Evolutionary conservation across 1,140 invertebrate genomes (phyloP).

Genomic region (Drosophila teissieri): DNA sequence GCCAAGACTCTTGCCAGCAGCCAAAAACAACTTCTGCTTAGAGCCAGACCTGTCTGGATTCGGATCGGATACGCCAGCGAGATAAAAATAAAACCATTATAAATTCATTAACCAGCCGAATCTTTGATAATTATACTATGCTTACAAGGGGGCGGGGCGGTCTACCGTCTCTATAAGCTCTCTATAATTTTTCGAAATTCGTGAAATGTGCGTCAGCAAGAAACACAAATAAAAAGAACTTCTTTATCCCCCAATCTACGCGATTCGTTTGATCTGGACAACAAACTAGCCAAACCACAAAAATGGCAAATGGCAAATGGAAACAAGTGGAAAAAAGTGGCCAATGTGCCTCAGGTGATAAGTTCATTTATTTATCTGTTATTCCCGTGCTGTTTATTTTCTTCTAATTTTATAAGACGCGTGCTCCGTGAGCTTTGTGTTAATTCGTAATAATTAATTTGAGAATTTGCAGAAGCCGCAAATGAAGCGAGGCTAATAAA

Average conservation of each 20-base stretch:
- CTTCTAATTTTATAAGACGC: constrained; percentile 55
- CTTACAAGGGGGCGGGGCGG: not conserved
- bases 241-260: constrained; percentile 18
- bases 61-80: constrained; percentile 19
- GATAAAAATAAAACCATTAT: constrained; percentile 60
- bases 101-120: constrained; percentile 57
- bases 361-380: constrained; percentile 60
- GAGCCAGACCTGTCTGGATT: constrained; percentile 64
- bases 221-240: constrained; percentile 17
- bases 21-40: constrained; percentile 18
- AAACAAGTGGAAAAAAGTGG: not conserved
- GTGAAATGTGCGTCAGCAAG: constrained; percentile 64
- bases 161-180: too few species aligned
- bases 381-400: constrained; percentile 46
- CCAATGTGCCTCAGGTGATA: constrained; percentile 55
- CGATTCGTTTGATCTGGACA: constrained; percentile 53
- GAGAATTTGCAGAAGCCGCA: constrained; percentile 47
- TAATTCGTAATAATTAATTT: constrained; percentile 79
- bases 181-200: constrained; percentile 31
- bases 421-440: constrained; percentile 60
- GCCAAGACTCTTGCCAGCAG: too few species aligned
- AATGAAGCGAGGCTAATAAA: constrained; percentile 39
- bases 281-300: constrained; percentile 47
- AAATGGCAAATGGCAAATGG: constrained; percentile 8
- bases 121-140: constrained; percentile 44